phyloP scores from a whole-genome alignment of 1,140 invertebrate genomes.

The Lepidostoma basale region DNA sequence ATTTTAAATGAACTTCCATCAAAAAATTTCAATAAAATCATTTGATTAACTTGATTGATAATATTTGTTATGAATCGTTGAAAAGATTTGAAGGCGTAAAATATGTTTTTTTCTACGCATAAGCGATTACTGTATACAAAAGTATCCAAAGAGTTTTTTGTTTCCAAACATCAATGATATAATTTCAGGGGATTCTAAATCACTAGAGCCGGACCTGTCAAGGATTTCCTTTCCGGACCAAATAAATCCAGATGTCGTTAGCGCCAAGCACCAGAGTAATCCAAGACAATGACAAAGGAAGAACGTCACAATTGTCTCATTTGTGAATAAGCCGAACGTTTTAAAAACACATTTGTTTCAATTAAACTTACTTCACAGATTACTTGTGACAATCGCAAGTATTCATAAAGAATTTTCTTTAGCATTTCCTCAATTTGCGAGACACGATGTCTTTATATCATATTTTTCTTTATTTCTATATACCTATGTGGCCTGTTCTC shows the following conservation, averaged over 20 bases:
- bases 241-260: background rate
- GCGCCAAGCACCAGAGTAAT: background rate
- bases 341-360: constrained; percentile 30
- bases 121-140: too few relatives aligned
- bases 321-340: constrained; percentile 13
- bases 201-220: background rate
- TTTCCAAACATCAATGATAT: too few relatives aligned
- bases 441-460: background rate
- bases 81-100: too few relatives aligned
- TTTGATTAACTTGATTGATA: too few relatives aligned
- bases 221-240: background rate
- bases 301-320: constrained; percentile 10
- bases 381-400: constrained; percentile 18
- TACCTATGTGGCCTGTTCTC: too few relatives aligned
- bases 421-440: background rate
- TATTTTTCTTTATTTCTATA: background rate
- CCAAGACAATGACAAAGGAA: constrained; percentile 17
- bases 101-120: too few relatives aligned
- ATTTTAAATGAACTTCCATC: too few relatives aligned
- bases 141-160: too few relatives aligned
- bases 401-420: constrained; percentile 4
- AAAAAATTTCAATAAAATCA: too few relatives aligned
- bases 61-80: too few relatives aligned
- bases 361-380: constrained; percentile 22
- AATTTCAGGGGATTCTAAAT: too few relatives aligned